Evolutionary conservation across 2,888 invertebrate genomes (phyloP).

Genomic region (Myopa tessellatipennis): DNA sequence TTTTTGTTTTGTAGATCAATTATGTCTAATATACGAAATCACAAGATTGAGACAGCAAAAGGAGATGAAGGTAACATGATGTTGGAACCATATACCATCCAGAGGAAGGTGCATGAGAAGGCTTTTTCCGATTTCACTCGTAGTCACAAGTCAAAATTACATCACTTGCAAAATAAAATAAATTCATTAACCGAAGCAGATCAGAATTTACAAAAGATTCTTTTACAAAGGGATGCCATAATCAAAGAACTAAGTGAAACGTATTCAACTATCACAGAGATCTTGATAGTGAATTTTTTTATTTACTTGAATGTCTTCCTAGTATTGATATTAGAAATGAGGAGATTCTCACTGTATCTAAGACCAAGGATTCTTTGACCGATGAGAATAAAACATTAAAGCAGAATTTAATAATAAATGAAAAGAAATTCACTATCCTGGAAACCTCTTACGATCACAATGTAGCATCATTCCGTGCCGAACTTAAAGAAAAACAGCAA

Average conservation of each 20-base stretch:
- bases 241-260: conserved; percentile 41
- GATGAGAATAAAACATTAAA: conserved; percentile 35
- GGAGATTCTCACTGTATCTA: conserved; percentile 39
- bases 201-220: conserved; percentile 22
- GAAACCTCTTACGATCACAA: conserved; percentile 44
- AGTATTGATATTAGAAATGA: conserved; percentile 43
- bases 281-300: not conserved
- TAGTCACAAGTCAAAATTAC: conserved; percentile 27
- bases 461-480: conserved; percentile 18
- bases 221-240: conserved; percentile 39
- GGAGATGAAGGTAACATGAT: conserved; percentile 1
- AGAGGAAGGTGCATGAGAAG: conserved; percentile 35
- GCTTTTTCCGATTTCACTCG: conserved; percentile 19
- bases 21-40: conserved; percentile 39
- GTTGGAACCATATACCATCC: not conserved
- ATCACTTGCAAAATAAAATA: conserved; percentile 1
- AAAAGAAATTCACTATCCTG: conserved; percentile 44
- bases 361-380: conserved; percentile 17
- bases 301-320: not conserved
- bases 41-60: conserved; percentile 18
- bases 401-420: conserved; percentile 32
- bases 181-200: conserved; percentile 23
- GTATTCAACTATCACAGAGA: conserved; percentile 34
- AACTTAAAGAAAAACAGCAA: conserved; percentile 36
- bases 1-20: conserved; percentile 31